phyloP scores from a whole-genome alignment of 2,113 vertebrate genomes.

The Carollia perspicillata region DNA sequence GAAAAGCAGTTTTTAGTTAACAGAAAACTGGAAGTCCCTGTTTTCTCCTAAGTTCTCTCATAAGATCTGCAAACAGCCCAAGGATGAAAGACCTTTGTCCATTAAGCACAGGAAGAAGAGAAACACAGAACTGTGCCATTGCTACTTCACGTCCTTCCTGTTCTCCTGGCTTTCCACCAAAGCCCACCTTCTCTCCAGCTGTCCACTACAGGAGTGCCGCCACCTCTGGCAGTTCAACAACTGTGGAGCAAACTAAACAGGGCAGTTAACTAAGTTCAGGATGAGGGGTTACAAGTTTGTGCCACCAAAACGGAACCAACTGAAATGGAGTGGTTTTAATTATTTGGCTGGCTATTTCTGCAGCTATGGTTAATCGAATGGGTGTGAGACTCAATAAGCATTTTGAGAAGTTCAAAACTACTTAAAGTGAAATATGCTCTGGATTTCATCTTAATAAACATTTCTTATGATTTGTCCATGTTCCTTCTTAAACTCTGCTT shows the following conservation, averaged over 20 bases:
- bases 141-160: not conserved
- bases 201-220: not conserved
- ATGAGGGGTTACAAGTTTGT: not conserved
- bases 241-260: not conserved
- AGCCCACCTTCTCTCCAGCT: not conserved
- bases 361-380: not conserved
- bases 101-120: not conserved
- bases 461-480: not conserved
- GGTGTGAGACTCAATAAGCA: not conserved
- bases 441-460: not conserved
- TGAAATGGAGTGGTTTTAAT: not conserved
- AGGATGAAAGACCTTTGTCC: not conserved
- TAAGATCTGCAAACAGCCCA: not conserved
- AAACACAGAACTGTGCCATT: not conserved
- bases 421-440: not conserved
- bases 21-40: not conserved
- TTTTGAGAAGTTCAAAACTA: not conserved
- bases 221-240: not conserved
- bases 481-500: not conserved
- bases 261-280: not conserved
- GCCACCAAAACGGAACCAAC: not conserved
- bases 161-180: not conserved
- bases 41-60: not conserved
- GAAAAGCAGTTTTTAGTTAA: not conserved
- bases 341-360: not conserved